Conservation (phyloP, 30 jellyfish, hydroid and myxozoan species). For the Pelagia noctiluca region DNA sequence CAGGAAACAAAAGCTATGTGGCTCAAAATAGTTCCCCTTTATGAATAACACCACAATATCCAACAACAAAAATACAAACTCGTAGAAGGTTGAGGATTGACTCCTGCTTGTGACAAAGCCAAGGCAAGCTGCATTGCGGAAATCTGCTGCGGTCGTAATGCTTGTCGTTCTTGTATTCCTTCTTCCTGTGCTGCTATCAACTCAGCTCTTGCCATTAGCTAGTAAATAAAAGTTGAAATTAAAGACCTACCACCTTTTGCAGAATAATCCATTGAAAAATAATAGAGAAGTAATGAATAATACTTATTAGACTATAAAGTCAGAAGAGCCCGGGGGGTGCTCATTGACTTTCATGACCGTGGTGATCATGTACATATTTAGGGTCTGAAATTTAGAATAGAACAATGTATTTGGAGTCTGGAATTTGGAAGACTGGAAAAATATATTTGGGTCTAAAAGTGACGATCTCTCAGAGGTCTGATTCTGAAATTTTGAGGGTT, state of each 20-base stretch:
- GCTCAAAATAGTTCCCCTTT: too few relatives aligned
- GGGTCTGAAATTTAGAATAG: not conserved
- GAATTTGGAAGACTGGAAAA: not conserved
- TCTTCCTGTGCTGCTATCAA: constrained; percentile 75
- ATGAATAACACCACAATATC: too few relatives aligned
- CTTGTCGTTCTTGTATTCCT: constrained; percentile 57
- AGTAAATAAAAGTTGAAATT: too few relatives aligned
- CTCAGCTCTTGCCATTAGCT: constrained; percentile 81
- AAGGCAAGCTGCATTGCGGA: constrained; percentile 72
- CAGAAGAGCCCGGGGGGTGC: not conserved
- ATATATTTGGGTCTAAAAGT: not conserved
- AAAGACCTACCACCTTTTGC: constrained; percentile 2
- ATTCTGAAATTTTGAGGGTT: too few relatives aligned
- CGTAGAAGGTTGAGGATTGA: constrained; percentile 25
- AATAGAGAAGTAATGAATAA: not conserved
- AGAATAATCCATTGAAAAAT: not conserved
- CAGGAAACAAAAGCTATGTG: too few relatives aligned
- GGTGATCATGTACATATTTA: not conserved
- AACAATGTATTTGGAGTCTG: not conserved
- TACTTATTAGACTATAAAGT: not conserved
- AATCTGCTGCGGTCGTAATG: constrained; percentile 45
- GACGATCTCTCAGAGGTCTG: too few relatives aligned
- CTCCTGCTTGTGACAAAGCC: constrained; percentile 86
- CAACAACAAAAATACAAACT: constrained; percentile 36
- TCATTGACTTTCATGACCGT: not conserved